phyloP scores from a whole-genome alignment of 2,888 invertebrate genomes.

The Volucella bombylans region DNA sequence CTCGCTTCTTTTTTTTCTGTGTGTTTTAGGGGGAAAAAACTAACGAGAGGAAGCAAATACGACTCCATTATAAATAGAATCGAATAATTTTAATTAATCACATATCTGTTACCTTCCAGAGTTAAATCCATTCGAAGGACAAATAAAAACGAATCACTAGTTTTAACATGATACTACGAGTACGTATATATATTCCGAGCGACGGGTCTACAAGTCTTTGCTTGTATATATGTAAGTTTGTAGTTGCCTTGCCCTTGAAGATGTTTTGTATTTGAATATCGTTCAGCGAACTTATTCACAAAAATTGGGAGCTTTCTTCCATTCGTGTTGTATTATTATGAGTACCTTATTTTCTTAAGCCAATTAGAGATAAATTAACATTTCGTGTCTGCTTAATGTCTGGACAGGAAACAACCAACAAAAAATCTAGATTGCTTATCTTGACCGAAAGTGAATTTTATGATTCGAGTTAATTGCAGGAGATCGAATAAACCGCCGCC shows the following conservation, averaged over 20 bases:
- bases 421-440: conserved; percentile 18
- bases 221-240: background rate
- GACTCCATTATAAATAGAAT: conserved; percentile 43
- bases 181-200: background rate
- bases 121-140: conserved; percentile 53
- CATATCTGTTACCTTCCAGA: background rate
- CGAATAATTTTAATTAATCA: conserved; percentile 45
- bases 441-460: conserved; percentile 40
- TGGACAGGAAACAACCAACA: conserved; percentile 56
- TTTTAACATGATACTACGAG: conserved; percentile 22
- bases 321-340: conserved; percentile 59
- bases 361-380: conserved; percentile 68
- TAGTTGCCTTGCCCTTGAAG: conserved; percentile 57
- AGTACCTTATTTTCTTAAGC: conserved; percentile 57
- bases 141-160: conserved; percentile 37
- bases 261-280: conserved; percentile 15
- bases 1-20: background rate
- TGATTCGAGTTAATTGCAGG: conserved; percentile 53
- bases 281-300: background rate
- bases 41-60: conserved; percentile 9
- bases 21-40: conserved; percentile 6
- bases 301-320: conserved; percentile 41
- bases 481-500: background rate
- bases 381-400: conserved; percentile 65
- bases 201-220: too few species aligned